Conservation (phyloP, 2,888 invertebrate genomes). For the Lasiommata megera region DNA sequence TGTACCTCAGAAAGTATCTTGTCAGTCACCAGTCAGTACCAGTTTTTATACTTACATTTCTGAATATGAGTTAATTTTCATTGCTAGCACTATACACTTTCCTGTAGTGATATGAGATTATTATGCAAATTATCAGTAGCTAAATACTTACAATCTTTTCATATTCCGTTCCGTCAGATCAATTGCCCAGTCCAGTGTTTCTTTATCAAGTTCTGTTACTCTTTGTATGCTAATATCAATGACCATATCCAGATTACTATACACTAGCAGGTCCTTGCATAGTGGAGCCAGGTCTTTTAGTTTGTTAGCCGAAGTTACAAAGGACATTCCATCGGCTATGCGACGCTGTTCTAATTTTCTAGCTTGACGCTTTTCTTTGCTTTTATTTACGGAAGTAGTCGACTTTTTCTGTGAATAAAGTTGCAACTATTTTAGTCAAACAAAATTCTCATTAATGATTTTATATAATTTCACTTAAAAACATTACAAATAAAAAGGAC, state of each 20-base stretch:
- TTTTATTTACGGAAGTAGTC: conserved; percentile 65
- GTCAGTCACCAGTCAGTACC: no score
- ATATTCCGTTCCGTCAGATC: conserved; percentile 90
- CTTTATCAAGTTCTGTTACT: conserved; percentile 79
- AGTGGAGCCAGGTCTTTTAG: conserved; percentile 80
- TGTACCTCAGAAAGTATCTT: no score
- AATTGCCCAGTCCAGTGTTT: conserved; percentile 85
- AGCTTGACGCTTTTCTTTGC: conserved; percentile 83
- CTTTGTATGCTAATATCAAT: conserved; percentile 82
- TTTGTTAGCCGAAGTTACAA: conserved; percentile 83
- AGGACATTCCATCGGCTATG: conserved; percentile 81
- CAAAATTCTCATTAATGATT: no score
- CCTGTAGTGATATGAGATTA: no score
- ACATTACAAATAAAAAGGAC: not conserved
- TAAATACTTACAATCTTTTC: conserved; percentile 84
- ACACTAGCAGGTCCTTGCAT: conserved; percentile 83
- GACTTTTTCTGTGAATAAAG: conserved; percentile 74
- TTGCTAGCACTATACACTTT: no score
- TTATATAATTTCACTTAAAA: no score
- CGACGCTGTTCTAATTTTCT: conserved; percentile 82
- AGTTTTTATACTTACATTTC: no score
- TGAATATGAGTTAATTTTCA: no score
- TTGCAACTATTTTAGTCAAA: no score
- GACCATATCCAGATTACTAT: conserved; percentile 81
- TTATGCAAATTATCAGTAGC: no score